Evolutionary conservation across 2,888 invertebrate species (phyloP), one percentile per base, ranked within the genome.

Genomic region (Chloromyia formosa): DNA sequence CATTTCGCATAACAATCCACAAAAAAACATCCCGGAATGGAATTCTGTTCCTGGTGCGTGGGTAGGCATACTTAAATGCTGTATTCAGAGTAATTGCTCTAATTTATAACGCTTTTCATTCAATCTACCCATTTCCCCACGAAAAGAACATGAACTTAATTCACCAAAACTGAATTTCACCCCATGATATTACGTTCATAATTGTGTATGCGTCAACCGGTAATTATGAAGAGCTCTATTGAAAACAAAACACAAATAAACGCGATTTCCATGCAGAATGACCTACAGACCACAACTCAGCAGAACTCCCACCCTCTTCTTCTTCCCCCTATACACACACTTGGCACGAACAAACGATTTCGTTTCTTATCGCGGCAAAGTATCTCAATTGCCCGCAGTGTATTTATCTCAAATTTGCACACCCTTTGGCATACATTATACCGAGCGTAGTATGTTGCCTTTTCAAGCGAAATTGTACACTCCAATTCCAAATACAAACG

Each of bases 391-490:
- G 74, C 74, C 74, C 71, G 42, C 68, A 74, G 74, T 73, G 72
- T 75, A 76, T 76, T 76, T 76, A 76, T 76, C 76, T 76, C 75
- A 75, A 76, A 76, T 76, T 76, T 75, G 75, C 76, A 76, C 76
- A 76, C 54, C 62, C 73, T 75, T 68, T 56, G 54, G 66, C 54
- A 62, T 35, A 53, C 62, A 54, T 54, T 56, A 54, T 27, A 35
- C 27, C 27, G 7, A 2, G 7, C 27, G 27, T n/a, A 60, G 20
- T 56, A 35, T 35, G 27, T 22, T 60, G 18, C 56, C 72, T 56
- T 20, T 62, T 18, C 45, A 53, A 71, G 40, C 27, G 27, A 58
- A 58, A 71, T 20, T 71, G 18, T 56, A 71, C 22, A 18, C 58
- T 58, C n/a, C n/a, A 58, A 56, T 58, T 58, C 20, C 10, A 58